phyloP scores from a whole-genome alignment of 2,797 vertebrate species.

The Gambusia yucatana region DNA sequence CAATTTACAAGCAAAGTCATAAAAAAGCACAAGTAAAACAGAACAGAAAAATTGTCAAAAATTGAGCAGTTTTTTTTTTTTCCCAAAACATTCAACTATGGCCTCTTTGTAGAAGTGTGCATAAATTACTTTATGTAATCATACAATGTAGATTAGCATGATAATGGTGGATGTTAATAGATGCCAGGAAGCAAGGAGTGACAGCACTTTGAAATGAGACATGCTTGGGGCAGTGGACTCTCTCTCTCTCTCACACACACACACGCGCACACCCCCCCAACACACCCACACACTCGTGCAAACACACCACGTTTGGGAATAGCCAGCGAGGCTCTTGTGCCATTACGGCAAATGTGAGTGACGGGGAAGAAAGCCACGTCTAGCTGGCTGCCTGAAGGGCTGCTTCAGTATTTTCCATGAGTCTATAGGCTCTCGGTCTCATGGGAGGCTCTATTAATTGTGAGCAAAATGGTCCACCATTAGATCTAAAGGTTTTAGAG shows the following conservation, averaged over 20 bases:
- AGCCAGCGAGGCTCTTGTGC: constrained; percentile 79
- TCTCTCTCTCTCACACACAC: constrained; percentile 60
- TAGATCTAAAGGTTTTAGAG: constrained; percentile 76
- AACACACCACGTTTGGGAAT: constrained; percentile 81
- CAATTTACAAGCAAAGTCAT: constrained; percentile 52
- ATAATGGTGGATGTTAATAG: constrained; percentile 99
- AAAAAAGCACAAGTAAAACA: constrained; percentile 14
- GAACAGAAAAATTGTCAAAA: constrained; percentile 29
- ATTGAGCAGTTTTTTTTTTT: constrained; percentile 42
- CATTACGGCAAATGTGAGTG: constrained; percentile 85
- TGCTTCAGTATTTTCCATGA: constrained; percentile 78
- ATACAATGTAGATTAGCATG: constrained; percentile 99
- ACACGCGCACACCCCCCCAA: constrained; percentile 28
- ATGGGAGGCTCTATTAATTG: constrained; percentile 81
- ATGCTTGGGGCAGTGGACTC: constrained; percentile 91
- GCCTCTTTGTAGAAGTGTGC: constrained; percentile 89
- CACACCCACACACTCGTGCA: constrained; percentile 71
- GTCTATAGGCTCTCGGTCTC: constrained; percentile 80
- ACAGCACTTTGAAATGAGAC: constrained; percentile 98
- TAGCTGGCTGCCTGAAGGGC: constrained; percentile 79
- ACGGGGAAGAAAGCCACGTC: constrained; percentile 82
- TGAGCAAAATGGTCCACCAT: constrained; percentile 80
- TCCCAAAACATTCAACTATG: constrained; percentile 77
- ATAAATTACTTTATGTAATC: constrained; percentile 99
- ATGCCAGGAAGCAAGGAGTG: constrained; percentile 98